phyloP scores from a whole-genome alignment of 2,797 vertebrate species.

The Bovichtus variegatus region DNA sequence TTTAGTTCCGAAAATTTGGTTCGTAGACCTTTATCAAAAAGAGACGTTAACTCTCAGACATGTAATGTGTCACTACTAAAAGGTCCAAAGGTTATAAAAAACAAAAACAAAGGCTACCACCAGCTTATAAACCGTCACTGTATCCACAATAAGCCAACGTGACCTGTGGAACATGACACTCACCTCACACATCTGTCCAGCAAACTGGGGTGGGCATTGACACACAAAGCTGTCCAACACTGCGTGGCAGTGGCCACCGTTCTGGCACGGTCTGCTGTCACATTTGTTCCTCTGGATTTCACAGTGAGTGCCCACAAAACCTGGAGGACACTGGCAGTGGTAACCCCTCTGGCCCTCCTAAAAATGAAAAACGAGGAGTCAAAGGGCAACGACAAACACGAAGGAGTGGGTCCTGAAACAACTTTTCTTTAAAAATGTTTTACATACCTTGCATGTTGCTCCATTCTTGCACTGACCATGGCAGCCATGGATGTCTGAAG shows the following conservation, averaged over 20 bases:
- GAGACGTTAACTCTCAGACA: background rate
- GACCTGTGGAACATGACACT: conserved; percentile 58
- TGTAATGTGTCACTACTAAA: background rate
- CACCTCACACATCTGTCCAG: conserved; percentile 93
- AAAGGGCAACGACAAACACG: background rate
- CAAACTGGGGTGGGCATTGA: conserved; percentile 88
- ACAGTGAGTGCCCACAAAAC: conserved; percentile 91
- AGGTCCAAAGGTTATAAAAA: background rate
- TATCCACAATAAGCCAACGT: background rate
- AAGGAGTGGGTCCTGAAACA: background rate
- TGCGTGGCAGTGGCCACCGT: conserved; percentile 88
- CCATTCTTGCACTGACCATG: conserved; percentile 93
- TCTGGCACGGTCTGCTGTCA: conserved; percentile 89
- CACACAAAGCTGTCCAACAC: conserved; percentile 89
- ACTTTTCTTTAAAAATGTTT: background rate
- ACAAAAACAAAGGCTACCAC: background rate
- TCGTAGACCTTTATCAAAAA: background rate
- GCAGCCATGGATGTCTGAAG: conserved; percentile 89
- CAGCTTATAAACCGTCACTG: background rate
- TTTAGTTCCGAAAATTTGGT: no score
- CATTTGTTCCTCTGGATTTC: conserved; percentile 89
- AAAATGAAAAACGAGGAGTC: background rate
- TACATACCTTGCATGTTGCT: conserved; percentile 91
- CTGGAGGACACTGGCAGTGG: conserved; percentile 89
- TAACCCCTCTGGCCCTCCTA: conserved; percentile 88